Evolutionary conservation across 2,113 vertebrate species (phyloP), one percentile per base, ranked within the genome.

Genomic region (Mirza zaza): DNA sequence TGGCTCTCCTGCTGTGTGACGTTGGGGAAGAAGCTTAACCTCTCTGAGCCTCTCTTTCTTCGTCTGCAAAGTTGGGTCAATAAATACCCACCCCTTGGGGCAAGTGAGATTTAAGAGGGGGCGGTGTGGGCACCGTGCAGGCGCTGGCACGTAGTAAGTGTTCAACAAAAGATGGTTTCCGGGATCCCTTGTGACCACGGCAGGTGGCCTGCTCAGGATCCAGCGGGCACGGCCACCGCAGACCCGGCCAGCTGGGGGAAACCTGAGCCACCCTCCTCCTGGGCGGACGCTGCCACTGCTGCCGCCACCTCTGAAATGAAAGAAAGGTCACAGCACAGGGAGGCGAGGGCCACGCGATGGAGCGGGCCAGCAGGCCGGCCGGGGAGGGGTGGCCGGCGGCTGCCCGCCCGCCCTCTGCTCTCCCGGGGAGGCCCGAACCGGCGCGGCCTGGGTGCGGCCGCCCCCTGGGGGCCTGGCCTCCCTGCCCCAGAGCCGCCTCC

Each of bases 321-420:
- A 97, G 97, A 98, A 97, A 98, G 98, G 98, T 98, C 98, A 98
- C 93, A 96, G 94, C 84, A 89, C 23, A 18, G 90, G 96, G 87
- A 91, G 89, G 86, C 45, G 5, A 17, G 48, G 89, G 55, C 93
- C 18, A 25, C 20, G 50, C 1, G 1, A 45, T 79, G 90, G 67
- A 93, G 75, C 90, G 12, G 0, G 83, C n/a, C 0, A 2, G 92
- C 84, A 29, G 70, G 68, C 14, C 50, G n/a, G 75, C 55, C 25
- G 27, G 80, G 73, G 90, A 52, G 82, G 89, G 86, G 67, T 18
- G 86, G 77, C 92, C 0, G 0, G 73, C 5, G 2, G 29, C 90
- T 6, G 76, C 90, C 88, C 71, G 83, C 20, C 92, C 0, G n/a
- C 94, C 92, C 96, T 45, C 0, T 2, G 29, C 85, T 85, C 48